Base-by-base conservation (phyloP, 1,140 invertebrate genomes). In the Drosophila willistoni region DNA sequence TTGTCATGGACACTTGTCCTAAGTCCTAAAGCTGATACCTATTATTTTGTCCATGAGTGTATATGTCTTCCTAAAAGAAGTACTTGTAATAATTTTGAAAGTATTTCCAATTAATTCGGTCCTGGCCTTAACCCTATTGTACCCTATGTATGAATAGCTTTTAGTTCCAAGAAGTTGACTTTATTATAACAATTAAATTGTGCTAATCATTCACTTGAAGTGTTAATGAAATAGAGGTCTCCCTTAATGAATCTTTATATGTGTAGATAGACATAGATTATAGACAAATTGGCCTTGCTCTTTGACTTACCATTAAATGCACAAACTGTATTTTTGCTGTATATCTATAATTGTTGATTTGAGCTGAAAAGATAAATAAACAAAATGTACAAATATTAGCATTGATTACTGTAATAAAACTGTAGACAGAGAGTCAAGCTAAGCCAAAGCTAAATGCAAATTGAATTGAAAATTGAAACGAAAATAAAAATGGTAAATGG, bases 221-320 rank as follows among this genome's bases (percentile, higher is more conserved):
- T 51, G 44, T 3, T 51, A 51, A 22, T 19, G 36, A 39, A 39
- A 14, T 17, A 19, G 10, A 47, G 44, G 44, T 47, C 7, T 47
- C 2, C 14, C 14, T 9, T 47, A 47, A 47, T 47, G 44, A 47
- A 47, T 47, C 14, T 47, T 9, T 47, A 9, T 44, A 14, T 44
- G 4, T 9, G 19, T 39, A 39, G 36, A 39, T 10, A 39, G 34
- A 22, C 19, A 22, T 22, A 1, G 19, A 36, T 17, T 17, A 51
- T 12, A 7, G 29, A 29, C 29, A 29, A 5, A 29, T 22, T 22
- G 19, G 19, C 41, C 55, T 75, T 55, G 77, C 72, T 66, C 72
- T 75, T 68, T 70, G 69, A 87, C 82, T 86, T 82, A 86, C 82
- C 83, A 87, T 77, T 71, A 86, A 86, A 73, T 82, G 82, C 75